These are phyloP conservation scores for Halisarca cf. caerulea DNA, from an alignment of 37 sponge, comb jelly and placozoan genomes.

Conservation along the genomic window DNA sequence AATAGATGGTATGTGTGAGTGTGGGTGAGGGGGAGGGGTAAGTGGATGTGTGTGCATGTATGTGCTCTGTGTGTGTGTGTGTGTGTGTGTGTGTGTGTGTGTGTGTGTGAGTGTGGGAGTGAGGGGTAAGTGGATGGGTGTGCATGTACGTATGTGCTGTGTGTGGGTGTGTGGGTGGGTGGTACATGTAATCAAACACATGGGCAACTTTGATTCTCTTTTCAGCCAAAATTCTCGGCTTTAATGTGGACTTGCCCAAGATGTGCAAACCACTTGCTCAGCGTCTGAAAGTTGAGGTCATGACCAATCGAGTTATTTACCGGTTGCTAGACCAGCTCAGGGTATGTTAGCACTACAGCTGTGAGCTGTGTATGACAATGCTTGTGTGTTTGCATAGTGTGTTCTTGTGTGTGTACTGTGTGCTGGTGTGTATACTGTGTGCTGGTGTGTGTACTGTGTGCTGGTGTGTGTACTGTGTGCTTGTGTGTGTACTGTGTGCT, in stretches of 20 bases:
- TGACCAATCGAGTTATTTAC: slow-evolving; percentile 75
- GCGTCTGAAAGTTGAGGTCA: slow-evolving; percentile 33
- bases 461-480: neutral
- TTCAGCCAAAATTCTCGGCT: slow-evolving; percentile 66
- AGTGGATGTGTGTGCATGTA: neutral
- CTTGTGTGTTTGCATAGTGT: too few species aligned
- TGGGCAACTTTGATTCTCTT: neutral
- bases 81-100: slow-evolving; percentile 26
- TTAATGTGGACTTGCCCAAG: slow-evolving; percentile 51
- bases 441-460: slow-evolving; percentile 2
- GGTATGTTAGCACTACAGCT: slow-evolving; percentile 10
- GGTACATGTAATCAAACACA: too few species aligned
- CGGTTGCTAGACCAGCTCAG: slow-evolving; percentile 71
- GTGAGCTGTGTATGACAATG: neutral
- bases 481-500: neutral
- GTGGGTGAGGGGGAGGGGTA: too few species aligned
- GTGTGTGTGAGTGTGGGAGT: neutral
- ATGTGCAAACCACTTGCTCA: slow-evolving; percentile 18
- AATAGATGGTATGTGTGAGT: slow-evolving; percentile 48
- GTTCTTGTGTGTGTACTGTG: too few species aligned
- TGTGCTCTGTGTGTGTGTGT: neutral
- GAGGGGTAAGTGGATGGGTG: neutral
- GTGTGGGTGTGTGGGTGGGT: slow-evolving; percentile 1
- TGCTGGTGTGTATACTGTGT: too few species aligned
- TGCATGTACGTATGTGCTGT: slow-evolving; percentile 26